Percentiles rank a stretch among this genome's conserved stretches.
Conservation (phyloP, 2,113 vertebrate genomes). For the Romanogobio albipinnatus region DNA sequence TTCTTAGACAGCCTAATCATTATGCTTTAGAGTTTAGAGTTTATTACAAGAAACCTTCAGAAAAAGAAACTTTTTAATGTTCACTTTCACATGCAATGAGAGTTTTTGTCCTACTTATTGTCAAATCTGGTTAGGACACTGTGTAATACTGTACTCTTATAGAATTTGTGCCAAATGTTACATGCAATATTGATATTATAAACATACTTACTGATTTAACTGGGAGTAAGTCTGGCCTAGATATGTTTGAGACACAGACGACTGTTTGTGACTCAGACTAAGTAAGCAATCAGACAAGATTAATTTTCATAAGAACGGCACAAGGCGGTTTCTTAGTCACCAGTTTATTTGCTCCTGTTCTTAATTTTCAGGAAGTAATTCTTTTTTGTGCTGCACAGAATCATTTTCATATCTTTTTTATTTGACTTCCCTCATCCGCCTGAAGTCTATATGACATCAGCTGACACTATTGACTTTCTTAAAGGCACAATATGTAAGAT, state of each 20-base stretch:
- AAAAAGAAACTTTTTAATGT: not conserved
- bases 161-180: not conserved
- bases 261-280: slow-evolving; percentile 23
- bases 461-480: not conserved
- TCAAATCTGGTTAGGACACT: not conserved
- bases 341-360: not conserved
- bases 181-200: not conserved
- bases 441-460: not conserved
- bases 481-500: no score
- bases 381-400: not conserved
- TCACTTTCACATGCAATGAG: not conserved
- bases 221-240: not conserved
- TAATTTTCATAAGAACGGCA: slow-evolving; percentile 18
- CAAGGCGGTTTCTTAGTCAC: slow-evolving; percentile 8
- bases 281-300: not conserved
- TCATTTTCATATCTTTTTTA: not conserved
- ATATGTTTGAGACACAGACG: not conserved
- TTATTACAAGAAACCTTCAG: not conserved
- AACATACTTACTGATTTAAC: not conserved
- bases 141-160: not conserved
- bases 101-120: not conserved
- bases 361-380: not conserved
- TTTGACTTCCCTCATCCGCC: not conserved
- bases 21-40: not conserved
- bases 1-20: not conserved